Conservation (phyloP, 2,113 vertebrate genomes). For the Phylloscopus whistleri region DNA sequence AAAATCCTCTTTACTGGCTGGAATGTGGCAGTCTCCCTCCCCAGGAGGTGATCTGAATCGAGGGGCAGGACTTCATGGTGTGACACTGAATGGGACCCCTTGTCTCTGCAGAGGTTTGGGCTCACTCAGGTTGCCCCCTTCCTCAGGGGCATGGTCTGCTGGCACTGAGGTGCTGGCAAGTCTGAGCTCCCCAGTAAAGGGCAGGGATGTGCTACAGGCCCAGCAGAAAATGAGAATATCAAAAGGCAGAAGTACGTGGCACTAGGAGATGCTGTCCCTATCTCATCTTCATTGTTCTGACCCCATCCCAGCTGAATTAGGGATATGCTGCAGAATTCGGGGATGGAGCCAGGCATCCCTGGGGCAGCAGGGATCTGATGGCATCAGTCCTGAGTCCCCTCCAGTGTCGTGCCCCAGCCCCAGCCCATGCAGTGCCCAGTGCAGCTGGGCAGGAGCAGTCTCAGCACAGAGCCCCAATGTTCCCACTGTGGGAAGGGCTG, state of each 20-base stretch:
- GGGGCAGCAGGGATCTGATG: background rate
- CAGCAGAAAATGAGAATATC: background rate
- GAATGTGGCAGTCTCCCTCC: background rate
- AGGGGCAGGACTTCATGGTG: background rate
- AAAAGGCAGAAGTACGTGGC: background rate
- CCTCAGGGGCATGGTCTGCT: background rate
- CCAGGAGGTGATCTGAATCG: background rate
- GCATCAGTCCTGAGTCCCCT: background rate
- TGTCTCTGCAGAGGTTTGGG: background rate
- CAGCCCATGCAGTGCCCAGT: no score
- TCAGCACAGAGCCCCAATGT: background rate
- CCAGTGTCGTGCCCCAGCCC: accelerated
- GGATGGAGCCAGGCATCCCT: background rate
- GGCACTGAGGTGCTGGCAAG: background rate
- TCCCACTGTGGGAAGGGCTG: accelerated
- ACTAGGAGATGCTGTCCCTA: background rate
- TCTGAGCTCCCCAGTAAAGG: background rate
- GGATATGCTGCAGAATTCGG: background rate
- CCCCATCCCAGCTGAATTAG: background rate
- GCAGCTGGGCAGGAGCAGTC: background rate
- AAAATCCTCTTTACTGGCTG: background rate
- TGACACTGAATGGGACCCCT: accelerated
- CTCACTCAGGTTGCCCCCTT: background rate
- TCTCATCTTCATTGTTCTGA: background rate
- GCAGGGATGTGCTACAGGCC: background rate